phyloP scores from a whole-genome alignment of 2,113 vertebrate species.

The Odobenus rosmarus region DNA sequence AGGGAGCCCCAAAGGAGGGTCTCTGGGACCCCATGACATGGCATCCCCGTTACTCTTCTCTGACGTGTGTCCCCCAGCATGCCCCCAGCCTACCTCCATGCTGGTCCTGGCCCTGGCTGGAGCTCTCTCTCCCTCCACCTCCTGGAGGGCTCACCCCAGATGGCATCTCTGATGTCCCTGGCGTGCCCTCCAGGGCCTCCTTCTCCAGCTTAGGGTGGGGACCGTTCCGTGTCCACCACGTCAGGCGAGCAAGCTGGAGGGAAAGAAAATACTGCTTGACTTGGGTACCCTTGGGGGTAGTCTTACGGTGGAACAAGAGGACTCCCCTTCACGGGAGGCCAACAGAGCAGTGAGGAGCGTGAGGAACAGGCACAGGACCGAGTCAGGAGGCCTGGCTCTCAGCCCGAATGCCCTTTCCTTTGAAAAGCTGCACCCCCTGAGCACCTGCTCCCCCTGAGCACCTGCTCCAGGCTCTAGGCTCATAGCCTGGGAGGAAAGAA shows the following conservation, averaged over 20 bases:
- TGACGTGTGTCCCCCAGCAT: rapidly evolving
- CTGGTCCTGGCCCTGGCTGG: neutral
- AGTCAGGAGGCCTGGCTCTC: no score
- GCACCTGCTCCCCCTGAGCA: neutral
- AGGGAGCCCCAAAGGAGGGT: neutral
- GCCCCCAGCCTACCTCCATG: slow-evolving; percentile 46
- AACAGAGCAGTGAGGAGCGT: rapidly evolving
- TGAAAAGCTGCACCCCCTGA: neutral
- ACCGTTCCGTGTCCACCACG: slow-evolving; percentile 93
- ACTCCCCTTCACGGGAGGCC: neutral
- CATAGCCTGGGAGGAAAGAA: neutral
- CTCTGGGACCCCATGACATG: neutral
- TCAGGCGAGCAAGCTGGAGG: slow-evolving; percentile 89
- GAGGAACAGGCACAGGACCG: neutral
- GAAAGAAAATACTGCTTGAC: neutral
- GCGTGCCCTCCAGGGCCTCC: neutral
- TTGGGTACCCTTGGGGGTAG: neutral
- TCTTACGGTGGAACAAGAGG: neutral
- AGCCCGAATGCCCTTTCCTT: neutral
- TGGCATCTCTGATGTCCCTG: rapidly evolving
- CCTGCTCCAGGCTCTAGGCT: neutral
- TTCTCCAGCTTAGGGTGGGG: slow-evolving; percentile 73
- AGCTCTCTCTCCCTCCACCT: rapidly evolving
- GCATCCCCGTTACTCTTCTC: neutral
- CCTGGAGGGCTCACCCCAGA: neutral